Percentiles rank a stretch among this genome's conserved stretches.
phyloP scores from a whole-genome alignment of 2,888 invertebrate genomes.

The Meteorus cinctellus region DNA sequence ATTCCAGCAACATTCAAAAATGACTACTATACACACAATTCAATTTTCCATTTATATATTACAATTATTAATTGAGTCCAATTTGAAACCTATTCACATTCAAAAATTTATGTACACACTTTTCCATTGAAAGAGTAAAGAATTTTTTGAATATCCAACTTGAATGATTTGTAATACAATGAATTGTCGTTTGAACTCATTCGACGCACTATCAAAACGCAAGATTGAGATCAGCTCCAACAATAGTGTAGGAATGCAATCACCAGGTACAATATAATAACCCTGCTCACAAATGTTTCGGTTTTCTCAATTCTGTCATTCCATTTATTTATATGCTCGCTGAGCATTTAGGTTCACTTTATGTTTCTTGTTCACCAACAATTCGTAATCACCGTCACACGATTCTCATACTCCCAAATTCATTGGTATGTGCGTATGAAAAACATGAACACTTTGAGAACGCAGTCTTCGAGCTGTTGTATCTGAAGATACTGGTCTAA shows the following conservation, averaged over 20 bases:
- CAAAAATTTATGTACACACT: not conserved
- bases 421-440: slow-evolving; percentile 50
- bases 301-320: not conserved
- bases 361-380: not conserved
- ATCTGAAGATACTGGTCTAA: slow-evolving; percentile 46
- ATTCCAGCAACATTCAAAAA: slow-evolving; percentile 9
- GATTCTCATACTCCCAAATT: slow-evolving; percentile 24
- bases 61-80: not conserved
- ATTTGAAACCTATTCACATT: not conserved
- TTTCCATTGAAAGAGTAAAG: not conserved
- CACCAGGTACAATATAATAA: slow-evolving; percentile 17
- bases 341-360: not conserved
- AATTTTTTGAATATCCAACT: not conserved
- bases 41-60: slow-evolving; percentile 8
- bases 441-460: slow-evolving; percentile 52
- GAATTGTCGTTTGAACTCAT: slow-evolving; percentile 6
- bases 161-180: not conserved
- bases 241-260: slow-evolving; percentile 15
- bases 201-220: slow-evolving; percentile 4
- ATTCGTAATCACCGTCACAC: not conserved
- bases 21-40: slow-evolving; percentile 4
- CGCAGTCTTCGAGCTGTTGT: slow-evolving; percentile 47
- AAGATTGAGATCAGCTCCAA: slow-evolving; percentile 17
- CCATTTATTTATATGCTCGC: not conserved
- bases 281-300: not conserved